Evolutionary conservation across 2,797 vertebrate genomes (phyloP).

Genomic region (Alca torda): DNA sequence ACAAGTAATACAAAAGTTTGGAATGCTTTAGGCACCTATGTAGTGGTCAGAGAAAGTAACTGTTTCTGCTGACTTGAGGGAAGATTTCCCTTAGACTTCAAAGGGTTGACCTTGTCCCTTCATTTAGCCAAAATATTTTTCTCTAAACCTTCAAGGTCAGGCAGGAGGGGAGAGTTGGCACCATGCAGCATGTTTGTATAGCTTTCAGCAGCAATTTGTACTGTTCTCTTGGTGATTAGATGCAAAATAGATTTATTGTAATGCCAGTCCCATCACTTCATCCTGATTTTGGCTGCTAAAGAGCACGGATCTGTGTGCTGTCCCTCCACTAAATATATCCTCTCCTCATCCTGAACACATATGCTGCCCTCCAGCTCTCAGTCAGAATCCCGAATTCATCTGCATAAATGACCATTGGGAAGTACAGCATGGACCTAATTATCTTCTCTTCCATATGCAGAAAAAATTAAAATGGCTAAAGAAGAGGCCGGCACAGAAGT

Average conservation of each 20-base stretch:
- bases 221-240: neutral
- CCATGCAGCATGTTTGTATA: fast-evolving
- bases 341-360: neutral
- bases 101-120: neutral
- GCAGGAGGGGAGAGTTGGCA: neutral
- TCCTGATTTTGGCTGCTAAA: neutral
- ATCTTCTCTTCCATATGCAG: neutral
- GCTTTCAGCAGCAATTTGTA: neutral
- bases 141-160: neutral
- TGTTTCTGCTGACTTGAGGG: neutral
- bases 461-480: neutral
- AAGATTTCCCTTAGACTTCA: neutral
- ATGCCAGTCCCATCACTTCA: neutral
- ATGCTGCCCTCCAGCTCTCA: neutral
- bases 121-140: neutral
- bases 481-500: fast-evolving
- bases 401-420: fast-evolving
- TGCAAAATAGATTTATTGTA: neutral
- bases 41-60: neutral
- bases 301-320: neutral
- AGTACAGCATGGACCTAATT: neutral
- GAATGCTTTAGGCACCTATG: neutral
- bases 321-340: too few species aligned
- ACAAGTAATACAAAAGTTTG: neutral
- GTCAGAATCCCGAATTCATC: neutral